Percentiles rank a stretch among this genome's conserved stretches.
phyloP scores from a whole-genome alignment of 2,113 vertebrate genomes.

The Chascanopsetta lugubris region DNA sequence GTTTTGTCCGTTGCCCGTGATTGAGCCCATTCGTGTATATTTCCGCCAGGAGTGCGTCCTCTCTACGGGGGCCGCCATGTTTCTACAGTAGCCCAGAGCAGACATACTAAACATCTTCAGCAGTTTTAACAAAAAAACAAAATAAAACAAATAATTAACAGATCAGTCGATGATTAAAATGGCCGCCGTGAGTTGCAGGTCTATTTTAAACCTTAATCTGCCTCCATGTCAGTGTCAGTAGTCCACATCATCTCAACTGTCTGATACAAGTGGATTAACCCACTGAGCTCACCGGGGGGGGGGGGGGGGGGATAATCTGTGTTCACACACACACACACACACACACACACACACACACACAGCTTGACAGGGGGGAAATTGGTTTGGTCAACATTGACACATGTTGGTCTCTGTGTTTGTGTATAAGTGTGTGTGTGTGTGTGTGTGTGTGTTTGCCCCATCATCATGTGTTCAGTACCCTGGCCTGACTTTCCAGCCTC shows the following conservation, averaged over 20 bases:
- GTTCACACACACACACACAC: neutral
- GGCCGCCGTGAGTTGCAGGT: too few relatives aligned
- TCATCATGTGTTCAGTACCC: conserved; percentile 2
- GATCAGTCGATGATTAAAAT: too few relatives aligned
- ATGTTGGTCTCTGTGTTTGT: conserved; percentile 4
- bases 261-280: conserved; percentile 15
- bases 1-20: too few relatives aligned
- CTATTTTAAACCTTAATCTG: conserved; percentile 12
- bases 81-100: too few relatives aligned
- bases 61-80: too few relatives aligned
- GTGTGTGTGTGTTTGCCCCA: conserved; percentile 21
- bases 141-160: too few relatives aligned
- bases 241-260: neutral
- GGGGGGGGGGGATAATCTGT: conserved; percentile 1
- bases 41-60: too few relatives aligned
- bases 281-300: conserved; percentile 10
- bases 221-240: neutral
- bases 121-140: too few relatives aligned
- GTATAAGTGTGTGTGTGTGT: neutral
- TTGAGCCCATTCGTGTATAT: too few relatives aligned
- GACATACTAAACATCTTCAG: too few relatives aligned
- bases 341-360: conserved; percentile 14
- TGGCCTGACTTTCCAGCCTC: conserved; percentile 9
- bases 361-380: conserved; percentile 61
- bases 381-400: conserved; percentile 64